Base-by-base conservation (phyloP, 1,140 invertebrate species). In the Eupristina koningsbergeri region DNA sequence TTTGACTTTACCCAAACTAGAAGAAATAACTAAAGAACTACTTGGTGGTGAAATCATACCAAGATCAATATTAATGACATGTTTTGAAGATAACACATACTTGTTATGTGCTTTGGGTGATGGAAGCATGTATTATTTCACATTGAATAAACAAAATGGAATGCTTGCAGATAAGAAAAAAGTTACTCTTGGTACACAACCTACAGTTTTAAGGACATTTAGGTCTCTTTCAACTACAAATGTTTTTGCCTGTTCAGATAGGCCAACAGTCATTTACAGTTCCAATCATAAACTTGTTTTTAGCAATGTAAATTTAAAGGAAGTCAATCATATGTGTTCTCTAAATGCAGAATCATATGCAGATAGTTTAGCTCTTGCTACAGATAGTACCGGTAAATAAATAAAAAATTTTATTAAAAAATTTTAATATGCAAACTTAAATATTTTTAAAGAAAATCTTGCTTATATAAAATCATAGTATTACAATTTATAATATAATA, bases 231-330 rank as follows among this genome's bases (percentile, higher is more conserved):
- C 97, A 15, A 98, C 98, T 0, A 98, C 96, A 26, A 99, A 99
- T 93, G 98, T 99, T 7, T 99, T 99, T 93, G 99, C 98, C 19
- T 99, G 99, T 90, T 99, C 98, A 0, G 98, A 99, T 92, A 94
- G 98, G 74, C 99, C 99, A 0, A 99, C 98, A 0, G 98, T 99
- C 3, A 99, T 99, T 86, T 99, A 99, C 93, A 99, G 98, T 15
- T 99, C 98, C 15, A 99, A 99, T 93, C 97, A 99, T 89, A 99
- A 99, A 93, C 93, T 99, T 7, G 98, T 99, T 0, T 99, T 99
- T 93, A 99, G 98, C 36, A 99, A 99, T 93, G 99, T 99, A 2
- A 99, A 99, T 93, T 93, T 99, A 19, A 98, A 98, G 90, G 97
- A 99, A 93, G 98, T 99, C 0, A 98, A 97, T 89, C 98, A 99